Percentiles rank a stretch among this genome's conserved stretches.
Evolutionary conservation across 64 coral and sea anemone genomes (phyloP).

Genomic region (Montipora cactus): DNA sequence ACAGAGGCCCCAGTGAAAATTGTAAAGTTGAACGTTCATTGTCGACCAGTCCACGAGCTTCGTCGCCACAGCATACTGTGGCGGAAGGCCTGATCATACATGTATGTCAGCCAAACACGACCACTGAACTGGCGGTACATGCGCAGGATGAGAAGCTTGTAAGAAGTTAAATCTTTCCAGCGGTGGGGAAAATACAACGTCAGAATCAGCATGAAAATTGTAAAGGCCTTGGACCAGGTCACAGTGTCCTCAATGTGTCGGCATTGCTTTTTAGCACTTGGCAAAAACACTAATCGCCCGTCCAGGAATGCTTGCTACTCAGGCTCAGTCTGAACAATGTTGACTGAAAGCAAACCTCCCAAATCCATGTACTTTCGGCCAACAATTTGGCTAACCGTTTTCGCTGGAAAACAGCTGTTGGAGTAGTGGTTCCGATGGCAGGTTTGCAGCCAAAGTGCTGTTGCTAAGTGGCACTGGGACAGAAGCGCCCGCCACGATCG

Average conservation of each 20-base stretch:
- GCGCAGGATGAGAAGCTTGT: conserved; percentile 19
- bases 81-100: conserved; percentile 35
- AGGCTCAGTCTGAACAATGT: neutral
- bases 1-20: conserved; percentile 47
- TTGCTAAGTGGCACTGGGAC: neutral
- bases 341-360: conserved; percentile 17
- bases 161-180: conserved; percentile 26
- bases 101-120: conserved; percentile 8
- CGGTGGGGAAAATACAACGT: neutral
- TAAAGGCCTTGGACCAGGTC: conserved; percentile 17
- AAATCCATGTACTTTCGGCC: conserved; percentile 23
- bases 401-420: conserved; percentile 1
- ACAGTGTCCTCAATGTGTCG: conserved; percentile 19
- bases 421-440: neutral
- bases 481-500: neutral
- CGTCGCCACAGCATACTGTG: neutral
- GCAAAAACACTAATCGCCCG: conserved; percentile 17
- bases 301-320: conserved; percentile 34
- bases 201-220: conserved; percentile 21
- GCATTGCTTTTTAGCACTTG: neutral
- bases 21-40: conserved; percentile 23
- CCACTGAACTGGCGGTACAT: too few species aligned
- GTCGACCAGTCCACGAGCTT: conserved; percentile 19
- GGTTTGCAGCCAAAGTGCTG: neutral
- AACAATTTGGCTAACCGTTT: conserved; percentile 35